Evolutionary conservation across 2,888 invertebrate species (phyloP), one percentile per base, ranked within the genome.

Genomic region (Folsomia candida): DNA sequence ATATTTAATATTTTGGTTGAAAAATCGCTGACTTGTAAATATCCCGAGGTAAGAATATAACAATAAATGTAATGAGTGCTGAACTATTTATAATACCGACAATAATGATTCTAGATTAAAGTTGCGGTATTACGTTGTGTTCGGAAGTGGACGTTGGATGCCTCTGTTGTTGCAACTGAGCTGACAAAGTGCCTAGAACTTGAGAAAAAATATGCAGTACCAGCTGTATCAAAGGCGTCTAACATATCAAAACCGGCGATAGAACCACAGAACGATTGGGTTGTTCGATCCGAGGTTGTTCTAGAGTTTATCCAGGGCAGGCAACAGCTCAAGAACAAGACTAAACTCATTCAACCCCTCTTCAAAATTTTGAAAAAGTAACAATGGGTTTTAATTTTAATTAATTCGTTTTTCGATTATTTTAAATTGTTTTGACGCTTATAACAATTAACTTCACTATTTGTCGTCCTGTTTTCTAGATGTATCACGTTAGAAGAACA

Each of bases 281-380:
- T 70, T 26, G 58, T 88, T 81, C 85, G 90, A 65, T 92, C 93
- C 0, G 87, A 91, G 25, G 89, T 90, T 0, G 83, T 94, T 0
- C 84, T 97, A 27, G 96, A 96, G 83, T 88, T 91, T 75, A 85
- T 94, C 18, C 95, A 96, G 82, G 89, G 88, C 78, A 94, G 95
- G 81, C 91, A 91, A 83, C 92, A 91, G 83, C 86, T 96, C 75
- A 83, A 85, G 0, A 87, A 90, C 61, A 86, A 89, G 18, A 87
- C 88, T 67, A 78, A 86, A 0, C 85, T 96, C 59, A 86, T 94
- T n/a, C 88, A 90, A 0, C 81, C 88, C 1, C 83, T 95, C 0
- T 95, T 96, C 81, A 89, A 90, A 70, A 83, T 95, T 61, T 83
- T 96, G 18, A 89, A 90, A 81, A 89, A 88, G 83, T 85, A 81